Evolutionary conservation across 2,888 invertebrate genomes (phyloP).

Genomic region (Pterostichus madidus): DNA sequence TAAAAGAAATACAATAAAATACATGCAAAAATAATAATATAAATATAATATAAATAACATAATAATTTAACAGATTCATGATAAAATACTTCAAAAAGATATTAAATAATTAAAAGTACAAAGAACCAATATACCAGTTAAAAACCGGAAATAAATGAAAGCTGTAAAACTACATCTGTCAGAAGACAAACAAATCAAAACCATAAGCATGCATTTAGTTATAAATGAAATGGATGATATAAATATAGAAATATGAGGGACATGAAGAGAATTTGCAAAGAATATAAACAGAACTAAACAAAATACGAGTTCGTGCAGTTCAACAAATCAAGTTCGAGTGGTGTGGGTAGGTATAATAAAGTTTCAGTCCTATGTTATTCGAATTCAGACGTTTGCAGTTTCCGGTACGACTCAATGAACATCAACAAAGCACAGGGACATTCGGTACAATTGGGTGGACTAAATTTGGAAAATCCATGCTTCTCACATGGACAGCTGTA

Average conservation of each 20-base stretch:
- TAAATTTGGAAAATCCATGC: no score
- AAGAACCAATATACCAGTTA: constrained; percentile 35
- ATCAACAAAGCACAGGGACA: no score
- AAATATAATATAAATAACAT: constrained; percentile 43
- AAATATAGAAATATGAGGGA: background rate
- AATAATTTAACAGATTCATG: constrained; percentile 23
- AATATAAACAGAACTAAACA: constrained; percentile 31
- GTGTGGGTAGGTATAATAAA: background rate
- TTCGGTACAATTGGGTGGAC: no score
- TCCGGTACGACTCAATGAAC: no score
- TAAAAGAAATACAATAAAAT: constrained; percentile 32
- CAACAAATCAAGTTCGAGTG: background rate
- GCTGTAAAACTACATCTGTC: constrained; percentile 19
- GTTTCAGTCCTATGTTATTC: no score
- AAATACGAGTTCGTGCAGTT: constrained; percentile 48
- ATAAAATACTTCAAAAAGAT: constrained; percentile 24
- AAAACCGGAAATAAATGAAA: constrained; percentile 33
- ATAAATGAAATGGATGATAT: constrained; percentile 1
- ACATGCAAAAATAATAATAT: constrained; percentile 29
- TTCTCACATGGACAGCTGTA: no score
- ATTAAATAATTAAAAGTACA: constrained; percentile 12
- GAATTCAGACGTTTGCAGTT: no score
- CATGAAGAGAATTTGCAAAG: constrained; percentile 1
- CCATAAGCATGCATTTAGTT: background rate
- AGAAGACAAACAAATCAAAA: background rate